Evolutionary conservation across 2,113 vertebrate genomes (phyloP).

Genomic region (Emydocephalus ijimae): DNA sequence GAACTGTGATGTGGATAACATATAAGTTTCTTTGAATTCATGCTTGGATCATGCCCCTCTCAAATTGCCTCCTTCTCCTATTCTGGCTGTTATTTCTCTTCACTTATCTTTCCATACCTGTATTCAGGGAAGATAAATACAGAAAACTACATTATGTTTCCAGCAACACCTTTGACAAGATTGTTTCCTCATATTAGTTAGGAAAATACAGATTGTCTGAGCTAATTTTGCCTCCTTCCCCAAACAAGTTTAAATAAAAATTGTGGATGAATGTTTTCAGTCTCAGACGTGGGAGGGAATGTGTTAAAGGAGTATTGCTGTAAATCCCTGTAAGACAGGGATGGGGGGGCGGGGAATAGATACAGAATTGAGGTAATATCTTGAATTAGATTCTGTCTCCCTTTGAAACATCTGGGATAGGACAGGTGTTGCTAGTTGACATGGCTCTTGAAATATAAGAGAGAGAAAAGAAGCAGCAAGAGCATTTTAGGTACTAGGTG

Average conservation of each 20-base stretch:
- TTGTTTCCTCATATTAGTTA: slow-evolving; percentile 37
- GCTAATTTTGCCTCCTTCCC: slow-evolving; percentile 18
- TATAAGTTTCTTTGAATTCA: slow-evolving; percentile 54
- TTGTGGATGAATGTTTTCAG: slow-evolving; percentile 51
- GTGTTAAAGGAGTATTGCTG: slow-evolving; percentile 40
- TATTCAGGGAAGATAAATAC: slow-evolving; percentile 33
- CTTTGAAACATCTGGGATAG: slow-evolving; percentile 1
- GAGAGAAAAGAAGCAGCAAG: neutral
- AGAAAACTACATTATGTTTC: slow-evolving; percentile 35
- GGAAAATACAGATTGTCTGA: slow-evolving; percentile 45
- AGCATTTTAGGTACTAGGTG: neutral
- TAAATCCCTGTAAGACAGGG: slow-evolving; percentile 46
- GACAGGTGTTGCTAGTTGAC: neutral
- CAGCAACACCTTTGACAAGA: slow-evolving; percentile 40
- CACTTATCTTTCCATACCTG: slow-evolving; percentile 14
- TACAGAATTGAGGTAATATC: neutral
- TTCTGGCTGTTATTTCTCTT: slow-evolving; percentile 38
- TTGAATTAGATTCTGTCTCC: neutral
- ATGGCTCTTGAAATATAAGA: neutral
- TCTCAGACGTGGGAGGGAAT: slow-evolving; percentile 30
- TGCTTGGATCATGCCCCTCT: slow-evolving; percentile 50
- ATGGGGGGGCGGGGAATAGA: neutral
- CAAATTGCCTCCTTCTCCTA: slow-evolving; percentile 61
- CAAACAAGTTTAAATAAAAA: slow-evolving; percentile 46
- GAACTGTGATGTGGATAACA: slow-evolving; percentile 36